A percentile compares a stretch with the other conserved stretches of the same genome.
phyloP scores from a whole-genome alignment of 2,888 invertebrate species.

The Hetaerina titia region DNA sequence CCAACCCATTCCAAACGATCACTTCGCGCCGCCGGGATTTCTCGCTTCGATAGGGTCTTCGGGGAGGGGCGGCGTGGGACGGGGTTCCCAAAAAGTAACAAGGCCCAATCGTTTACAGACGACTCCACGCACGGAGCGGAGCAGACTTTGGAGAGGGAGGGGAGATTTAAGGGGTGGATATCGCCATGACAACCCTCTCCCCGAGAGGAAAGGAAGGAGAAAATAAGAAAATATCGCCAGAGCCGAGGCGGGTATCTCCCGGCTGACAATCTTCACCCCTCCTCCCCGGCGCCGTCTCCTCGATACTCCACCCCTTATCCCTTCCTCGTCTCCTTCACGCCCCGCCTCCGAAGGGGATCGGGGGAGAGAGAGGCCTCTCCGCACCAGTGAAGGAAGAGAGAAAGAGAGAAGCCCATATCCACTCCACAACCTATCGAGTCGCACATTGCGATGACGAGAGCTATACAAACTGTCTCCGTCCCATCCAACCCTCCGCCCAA shows the following conservation, averaged over 20 bases:
- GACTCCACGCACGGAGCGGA: not conserved
- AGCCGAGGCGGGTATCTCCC: not conserved
- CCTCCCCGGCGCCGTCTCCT: not conserved
- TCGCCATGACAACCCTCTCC: not conserved
- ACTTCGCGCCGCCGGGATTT: not conserved
- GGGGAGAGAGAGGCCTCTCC: not conserved
- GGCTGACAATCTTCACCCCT: not conserved
- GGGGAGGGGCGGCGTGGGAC: not conserved
- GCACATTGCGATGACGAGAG: not conserved
- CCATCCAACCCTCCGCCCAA: not conserved
- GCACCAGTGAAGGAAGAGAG: too few relatives aligned
- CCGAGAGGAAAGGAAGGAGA: not conserved
- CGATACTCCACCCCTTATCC: not conserved
- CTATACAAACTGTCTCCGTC: not conserved
- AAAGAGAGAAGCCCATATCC: too few relatives aligned
- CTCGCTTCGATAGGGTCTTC: not conserved
- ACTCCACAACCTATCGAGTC: not conserved
- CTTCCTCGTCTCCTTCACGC: not conserved
- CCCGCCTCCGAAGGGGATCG: not conserved
- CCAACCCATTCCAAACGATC: not conserved
- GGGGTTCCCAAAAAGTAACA: slow-evolving; percentile 9
- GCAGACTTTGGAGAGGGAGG: too few relatives aligned
- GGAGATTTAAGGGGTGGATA: too few relatives aligned
- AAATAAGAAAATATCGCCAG: too few relatives aligned
- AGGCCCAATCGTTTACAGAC: slow-evolving; percentile 5